Conservation (phyloP, 2,797 vertebrate genomes). For the Danio kyathit region DNA sequence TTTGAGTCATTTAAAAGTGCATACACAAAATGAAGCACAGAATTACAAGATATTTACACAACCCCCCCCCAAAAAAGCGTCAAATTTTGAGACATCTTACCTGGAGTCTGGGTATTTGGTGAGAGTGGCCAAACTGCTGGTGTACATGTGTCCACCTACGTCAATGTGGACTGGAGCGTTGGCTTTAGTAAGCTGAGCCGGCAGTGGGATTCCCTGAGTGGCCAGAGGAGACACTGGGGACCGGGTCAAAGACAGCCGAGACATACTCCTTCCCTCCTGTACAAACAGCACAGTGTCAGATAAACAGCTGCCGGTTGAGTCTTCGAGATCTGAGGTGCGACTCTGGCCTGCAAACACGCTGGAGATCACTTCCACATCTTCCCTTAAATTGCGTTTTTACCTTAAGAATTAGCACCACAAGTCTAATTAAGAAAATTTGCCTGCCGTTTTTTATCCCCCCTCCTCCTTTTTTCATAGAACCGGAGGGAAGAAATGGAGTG, state of each 20-base stretch:
- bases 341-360: constrained; percentile 78
- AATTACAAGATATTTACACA: too few relatives aligned
- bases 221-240: constrained; percentile 98
- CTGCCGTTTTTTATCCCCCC: constrained; percentile 90
- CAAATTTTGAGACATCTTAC: constrained; percentile 76
- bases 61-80: not conserved
- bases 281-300: constrained; percentile 47
- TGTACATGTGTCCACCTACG: constrained; percentile 99
- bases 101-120: constrained; percentile 99
- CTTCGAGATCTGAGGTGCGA: constrained; percentile 61
- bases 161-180: constrained; percentile 99
- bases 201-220: constrained; percentile 97
- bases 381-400: constrained; percentile 88
- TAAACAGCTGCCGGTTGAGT: constrained; percentile 47
- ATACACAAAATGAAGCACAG: not conserved
- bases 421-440: constrained; percentile 98
- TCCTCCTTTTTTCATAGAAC: constrained; percentile 86
- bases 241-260: constrained; percentile 96
- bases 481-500: constrained; percentile 89
- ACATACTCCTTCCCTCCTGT: constrained; percentile 99
- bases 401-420: constrained; percentile 94
- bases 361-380: constrained; percentile 91
- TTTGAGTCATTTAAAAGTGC: not conserved
- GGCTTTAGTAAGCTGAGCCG: constrained; percentile 96
- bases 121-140: constrained; percentile 96